These are phyloP conservation scores for Macrophya alboannulata DNA, from an alignment of 2,888 invertebrate species.

Conservation along the genomic window DNA sequence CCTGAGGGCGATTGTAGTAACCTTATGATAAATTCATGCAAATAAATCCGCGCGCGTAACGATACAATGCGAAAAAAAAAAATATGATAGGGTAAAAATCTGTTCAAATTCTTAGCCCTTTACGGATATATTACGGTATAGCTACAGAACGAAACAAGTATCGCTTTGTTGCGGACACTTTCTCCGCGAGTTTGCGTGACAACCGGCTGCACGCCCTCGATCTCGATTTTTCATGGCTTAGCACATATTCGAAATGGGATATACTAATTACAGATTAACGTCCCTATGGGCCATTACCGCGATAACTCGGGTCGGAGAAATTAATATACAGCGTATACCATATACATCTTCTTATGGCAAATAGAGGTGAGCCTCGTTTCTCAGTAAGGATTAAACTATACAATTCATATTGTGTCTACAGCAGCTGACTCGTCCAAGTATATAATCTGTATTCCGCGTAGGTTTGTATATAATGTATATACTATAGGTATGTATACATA, in stretches of 20 bases:
- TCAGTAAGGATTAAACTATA: slow-evolving; percentile 18
- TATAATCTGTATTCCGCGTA: slow-evolving; percentile 13
- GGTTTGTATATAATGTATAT: not conserved
- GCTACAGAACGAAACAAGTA: not conserved
- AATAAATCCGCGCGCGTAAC: no score
- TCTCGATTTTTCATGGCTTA: slow-evolving; percentile 28
- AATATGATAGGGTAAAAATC: not conserved
- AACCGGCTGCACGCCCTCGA: slow-evolving; percentile 35
- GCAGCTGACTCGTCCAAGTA: not conserved
- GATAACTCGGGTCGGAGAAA: slow-evolving; percentile 14
- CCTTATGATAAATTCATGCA: no score
- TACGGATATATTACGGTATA: not conserved
- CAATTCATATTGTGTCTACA: not conserved
- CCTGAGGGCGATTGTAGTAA: no score
- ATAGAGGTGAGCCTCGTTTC: not conserved
- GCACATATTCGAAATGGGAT: not conserved
- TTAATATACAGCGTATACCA: not conserved
- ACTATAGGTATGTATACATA: slow-evolving; percentile 29
- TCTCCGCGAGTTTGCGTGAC: slow-evolving; percentile 45
- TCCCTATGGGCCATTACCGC: slow-evolving; percentile 1
- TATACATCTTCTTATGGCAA: not conserved
- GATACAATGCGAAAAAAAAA: no score
- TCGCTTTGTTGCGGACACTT: slow-evolving; percentile 52
- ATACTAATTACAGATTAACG: slow-evolving; percentile 44
- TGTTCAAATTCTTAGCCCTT: not conserved